A percentile compares a stretch with the other conserved stretches of the same genome.
Conservation (phyloP, 2,888 invertebrate species). For the Ephialtes manifestator region DNA sequence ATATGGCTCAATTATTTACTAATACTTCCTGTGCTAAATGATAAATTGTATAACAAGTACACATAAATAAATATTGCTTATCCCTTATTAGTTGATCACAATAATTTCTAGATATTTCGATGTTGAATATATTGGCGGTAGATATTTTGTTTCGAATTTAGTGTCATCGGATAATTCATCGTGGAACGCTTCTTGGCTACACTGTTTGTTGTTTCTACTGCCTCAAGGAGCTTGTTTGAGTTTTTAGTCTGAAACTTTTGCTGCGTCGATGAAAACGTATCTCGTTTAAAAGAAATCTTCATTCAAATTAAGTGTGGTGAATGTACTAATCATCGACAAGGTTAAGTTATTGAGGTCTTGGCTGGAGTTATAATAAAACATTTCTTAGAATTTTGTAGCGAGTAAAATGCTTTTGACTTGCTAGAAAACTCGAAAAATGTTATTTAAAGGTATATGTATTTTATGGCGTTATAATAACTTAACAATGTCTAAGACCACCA, state of each 20-base stretch:
- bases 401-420: background rate
- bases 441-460: background rate
- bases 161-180: too few relatives aligned
- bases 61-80: too few relatives aligned
- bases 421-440: background rate
- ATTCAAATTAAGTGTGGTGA: background rate
- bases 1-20: too few relatives aligned
- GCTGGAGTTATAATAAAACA: background rate
- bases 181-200: too few relatives aligned
- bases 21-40: too few relatives aligned
- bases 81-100: too few relatives aligned
- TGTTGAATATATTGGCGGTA: too few relatives aligned
- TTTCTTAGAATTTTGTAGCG: background rate
- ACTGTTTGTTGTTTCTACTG: background rate
- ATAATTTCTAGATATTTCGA: too few relatives aligned
- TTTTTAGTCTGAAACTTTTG: background rate
- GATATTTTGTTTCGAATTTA: too few relatives aligned
- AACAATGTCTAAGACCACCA: background rate
- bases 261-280: background rate
- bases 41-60: too few relatives aligned
- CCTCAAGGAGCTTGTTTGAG: background rate
- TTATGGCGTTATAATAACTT: background rate
- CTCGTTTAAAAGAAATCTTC: background rate
- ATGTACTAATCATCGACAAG: background rate
- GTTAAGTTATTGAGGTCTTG: background rate